Evolutionary conservation across 2,888 invertebrate genomes (phyloP), one percentile per base, ranked within the genome.

Genomic region (Blastobasis lacticolella): DNA sequence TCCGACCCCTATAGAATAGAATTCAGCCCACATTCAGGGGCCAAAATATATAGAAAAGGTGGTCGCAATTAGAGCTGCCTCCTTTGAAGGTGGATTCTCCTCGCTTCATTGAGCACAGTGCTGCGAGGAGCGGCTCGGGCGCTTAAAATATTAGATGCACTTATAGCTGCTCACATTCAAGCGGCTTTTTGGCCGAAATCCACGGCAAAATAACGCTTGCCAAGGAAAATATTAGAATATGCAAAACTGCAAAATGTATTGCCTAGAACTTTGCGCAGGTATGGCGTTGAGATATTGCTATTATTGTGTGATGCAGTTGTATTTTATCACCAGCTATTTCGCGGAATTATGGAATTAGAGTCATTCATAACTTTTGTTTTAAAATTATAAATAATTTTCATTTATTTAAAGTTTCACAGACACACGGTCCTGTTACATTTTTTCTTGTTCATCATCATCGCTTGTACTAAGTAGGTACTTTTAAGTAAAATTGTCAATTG

Each of bases 61-160:
- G 59, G 48, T 54, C 58, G 63, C 69, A 78, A 78, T 77, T 75
- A 76, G 69, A 71, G 59, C 54, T 56, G 58, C 60, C 62, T 62
- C 64, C 72, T 78, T 75, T 75, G 72, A 75, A 63, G 73, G 62
- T 50, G 59, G 61, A 65, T 71, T 54, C 57, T 52, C 52, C 56
- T 57, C 70, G 71, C 67, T 69, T 70, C 75, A 75, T 69, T 74
- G 76, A 65, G 57, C 76, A 75, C 54, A 61, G 53, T 62, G 67
- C 66, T 67, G 69, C 68, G 69, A 72, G 59, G 70, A 68, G 64
- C 58, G 54, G 62, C 60, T 60, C 58, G 58, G 57, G 49, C 59
- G 61, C 67, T 74, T 60, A 63, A 69, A 71, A 63, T 64, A 58
- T 63, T 54, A 48, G 50, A 51, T 55, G 59, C 59, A 49, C 53